Conservation (phyloP, 2,113 vertebrate genomes). For the Pachypanchax playfairii region DNA sequence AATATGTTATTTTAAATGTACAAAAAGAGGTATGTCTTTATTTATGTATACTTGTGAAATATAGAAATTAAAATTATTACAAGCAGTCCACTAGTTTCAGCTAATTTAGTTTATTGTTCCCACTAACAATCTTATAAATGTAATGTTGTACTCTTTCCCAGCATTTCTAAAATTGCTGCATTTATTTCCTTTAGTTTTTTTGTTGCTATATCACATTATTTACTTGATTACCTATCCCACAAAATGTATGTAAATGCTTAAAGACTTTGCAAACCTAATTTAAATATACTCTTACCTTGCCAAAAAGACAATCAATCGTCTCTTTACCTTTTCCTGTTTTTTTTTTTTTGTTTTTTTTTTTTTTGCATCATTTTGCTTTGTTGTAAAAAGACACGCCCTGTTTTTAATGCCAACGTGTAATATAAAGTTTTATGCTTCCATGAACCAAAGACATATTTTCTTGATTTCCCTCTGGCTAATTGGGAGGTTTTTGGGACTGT, state of each 20-base stretch:
- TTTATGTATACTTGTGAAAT: background rate
- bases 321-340: too few relatives aligned
- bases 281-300: too few relatives aligned
- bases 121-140: constrained; percentile 28
- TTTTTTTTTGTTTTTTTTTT: constrained; percentile 15
- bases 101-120: constrained; percentile 16
- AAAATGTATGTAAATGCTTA: constrained; percentile 17
- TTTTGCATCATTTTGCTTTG: constrained; percentile 37
- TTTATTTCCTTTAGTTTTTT: constrained; percentile 27
- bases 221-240: constrained; percentile 10
- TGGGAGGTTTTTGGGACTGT: constrained; percentile 64
- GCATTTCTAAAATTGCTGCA: constrained; percentile 30
- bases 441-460: constrained; percentile 63
- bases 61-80: constrained; percentile 3
- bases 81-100: constrained; percentile 25
- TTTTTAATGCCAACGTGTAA: constrained; percentile 62
- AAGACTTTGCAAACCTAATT: background rate
- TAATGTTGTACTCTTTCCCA: constrained; percentile 3
- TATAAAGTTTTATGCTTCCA: constrained; percentile 58
- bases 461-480: constrained; percentile 61
- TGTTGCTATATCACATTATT: constrained; percentile 28
- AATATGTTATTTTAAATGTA: too few relatives aligned
- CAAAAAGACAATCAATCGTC: too few relatives aligned
- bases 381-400: constrained; percentile 58
- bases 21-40: constrained; percentile 5